A percentile compares a stretch with the other conserved stretches of the same genome.
Conservation (phyloP, 1,140 invertebrate genomes). For the Homarus americanus region DNA sequence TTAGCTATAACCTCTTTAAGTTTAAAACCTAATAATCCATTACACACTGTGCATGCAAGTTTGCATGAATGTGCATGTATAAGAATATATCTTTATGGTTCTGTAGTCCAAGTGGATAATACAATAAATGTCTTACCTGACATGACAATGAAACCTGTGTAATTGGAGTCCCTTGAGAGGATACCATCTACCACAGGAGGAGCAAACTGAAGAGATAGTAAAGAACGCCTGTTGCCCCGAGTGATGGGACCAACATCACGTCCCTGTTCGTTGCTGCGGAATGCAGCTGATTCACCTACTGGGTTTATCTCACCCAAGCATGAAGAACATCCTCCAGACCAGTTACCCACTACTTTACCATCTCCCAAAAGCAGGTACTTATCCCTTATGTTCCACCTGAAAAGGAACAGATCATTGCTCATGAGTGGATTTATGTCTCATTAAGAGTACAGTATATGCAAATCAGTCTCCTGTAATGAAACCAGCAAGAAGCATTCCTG, state of each 20-base stretch:
- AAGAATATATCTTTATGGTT: too few species aligned
- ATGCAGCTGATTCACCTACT: constrained; percentile 15
- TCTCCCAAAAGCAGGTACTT: constrained; percentile 67
- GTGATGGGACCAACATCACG: constrained; percentile 18
- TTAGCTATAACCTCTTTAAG: too few species aligned
- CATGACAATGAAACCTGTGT: constrained; percentile 71
- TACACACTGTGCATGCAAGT: too few species aligned
- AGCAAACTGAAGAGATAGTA: constrained; percentile 39
- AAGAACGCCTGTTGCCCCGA: constrained; percentile 17
- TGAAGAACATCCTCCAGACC: constrained; percentile 59
- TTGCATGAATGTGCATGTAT: too few species aligned
- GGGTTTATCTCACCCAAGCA: constrained; percentile 52
- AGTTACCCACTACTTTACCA: constrained; percentile 62
- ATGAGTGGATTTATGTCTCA: too few species aligned
- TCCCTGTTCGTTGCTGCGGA: neutral
- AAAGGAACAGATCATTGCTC: too few species aligned
- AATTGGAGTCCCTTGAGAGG: constrained; percentile 67
- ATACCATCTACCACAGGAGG: constrained; percentile 67
- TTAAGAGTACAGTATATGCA: too few species aligned
- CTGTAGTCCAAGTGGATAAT: too few species aligned
- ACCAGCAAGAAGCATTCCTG: too few species aligned
- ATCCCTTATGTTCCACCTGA: constrained; percentile 59
- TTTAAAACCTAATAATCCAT: too few species aligned
- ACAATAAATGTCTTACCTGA: constrained; percentile 49
- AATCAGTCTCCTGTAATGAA: too few species aligned